These are phyloP conservation scores for Myotis lucifugus DNA, from an alignment of 2,113 vertebrate genomes.

Conservation along the genomic window DNA sequence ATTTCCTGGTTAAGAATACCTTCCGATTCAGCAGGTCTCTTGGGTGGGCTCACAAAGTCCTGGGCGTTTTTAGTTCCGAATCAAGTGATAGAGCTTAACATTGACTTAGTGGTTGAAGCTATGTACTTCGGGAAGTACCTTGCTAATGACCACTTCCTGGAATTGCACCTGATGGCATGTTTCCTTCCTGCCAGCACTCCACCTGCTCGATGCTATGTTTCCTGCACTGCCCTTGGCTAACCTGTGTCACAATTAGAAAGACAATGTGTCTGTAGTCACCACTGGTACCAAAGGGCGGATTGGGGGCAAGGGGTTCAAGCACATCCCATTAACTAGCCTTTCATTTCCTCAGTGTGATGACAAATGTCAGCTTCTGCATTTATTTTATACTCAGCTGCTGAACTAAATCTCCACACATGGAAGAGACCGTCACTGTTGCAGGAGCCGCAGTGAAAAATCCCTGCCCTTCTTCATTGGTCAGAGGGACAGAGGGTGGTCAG, in stretches of 20 bases:
- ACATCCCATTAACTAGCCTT: conserved; percentile 33
- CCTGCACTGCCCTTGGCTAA: neutral
- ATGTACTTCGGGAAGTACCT: neutral
- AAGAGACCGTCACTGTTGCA: neutral
- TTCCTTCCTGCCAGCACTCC: neutral
- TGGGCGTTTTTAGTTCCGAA: neutral
- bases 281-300: neutral
- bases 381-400: neutral
- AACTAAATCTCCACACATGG: neutral
- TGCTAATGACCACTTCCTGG: neutral
- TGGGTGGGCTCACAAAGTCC: neutral
- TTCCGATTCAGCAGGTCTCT: neutral
- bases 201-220: fast-evolving
- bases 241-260: neutral
- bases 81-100: neutral
- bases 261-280: neutral
- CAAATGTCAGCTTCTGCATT: conserved; percentile 10
- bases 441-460: neutral
- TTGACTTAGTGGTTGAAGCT: neutral
- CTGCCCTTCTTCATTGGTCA: neutral
- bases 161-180: neutral
- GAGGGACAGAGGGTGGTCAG: conserved; percentile 49
- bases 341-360: neutral
- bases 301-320: neutral
- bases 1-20: neutral